Evolutionary conservation across 2,888 invertebrate species (phyloP).

Genomic region (Oligia strigilis): DNA sequence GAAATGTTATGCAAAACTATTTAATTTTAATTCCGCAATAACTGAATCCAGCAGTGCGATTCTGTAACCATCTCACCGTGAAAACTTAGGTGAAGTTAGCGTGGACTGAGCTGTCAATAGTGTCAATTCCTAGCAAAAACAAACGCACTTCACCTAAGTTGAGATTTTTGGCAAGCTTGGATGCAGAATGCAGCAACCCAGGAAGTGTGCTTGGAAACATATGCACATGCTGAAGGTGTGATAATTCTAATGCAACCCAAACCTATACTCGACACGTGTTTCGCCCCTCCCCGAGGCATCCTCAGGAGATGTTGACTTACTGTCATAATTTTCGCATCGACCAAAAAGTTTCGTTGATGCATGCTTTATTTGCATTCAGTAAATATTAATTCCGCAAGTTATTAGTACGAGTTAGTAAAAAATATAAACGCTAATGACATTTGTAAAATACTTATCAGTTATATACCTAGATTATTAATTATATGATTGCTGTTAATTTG

Average conservation of each 20-base stretch:
- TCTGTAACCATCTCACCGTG: too few species aligned
- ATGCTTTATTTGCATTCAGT: not conserved
- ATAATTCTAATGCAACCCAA: not conserved
- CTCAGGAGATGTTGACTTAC: too few species aligned
- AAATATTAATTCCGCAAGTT: not conserved
- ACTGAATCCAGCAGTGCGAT: not conserved
- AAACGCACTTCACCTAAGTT: too few species aligned
- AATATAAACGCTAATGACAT: not conserved
- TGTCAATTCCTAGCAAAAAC: too few species aligned
- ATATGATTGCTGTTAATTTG: not conserved
- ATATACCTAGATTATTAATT: not conserved
- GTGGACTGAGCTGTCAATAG: too few species aligned
- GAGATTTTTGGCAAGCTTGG: not conserved
- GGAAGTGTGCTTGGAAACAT: not conserved
- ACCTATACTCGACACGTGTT: not conserved
- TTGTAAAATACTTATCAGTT: not conserved
- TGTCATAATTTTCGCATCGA: not conserved
- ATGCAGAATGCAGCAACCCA: not conserved
- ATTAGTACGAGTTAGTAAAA: not conserved
- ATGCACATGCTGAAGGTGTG: too few species aligned
- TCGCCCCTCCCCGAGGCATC: too few species aligned
- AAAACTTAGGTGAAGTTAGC: too few species aligned
- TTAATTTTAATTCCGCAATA: too few species aligned
- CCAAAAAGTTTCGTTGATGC: not conserved
- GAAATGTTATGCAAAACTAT: not conserved